Percentiles rank a stretch among this genome's conserved stretches.
Conservation (phyloP, 2,888 invertebrate genomes). For the Dicycla oo region DNA sequence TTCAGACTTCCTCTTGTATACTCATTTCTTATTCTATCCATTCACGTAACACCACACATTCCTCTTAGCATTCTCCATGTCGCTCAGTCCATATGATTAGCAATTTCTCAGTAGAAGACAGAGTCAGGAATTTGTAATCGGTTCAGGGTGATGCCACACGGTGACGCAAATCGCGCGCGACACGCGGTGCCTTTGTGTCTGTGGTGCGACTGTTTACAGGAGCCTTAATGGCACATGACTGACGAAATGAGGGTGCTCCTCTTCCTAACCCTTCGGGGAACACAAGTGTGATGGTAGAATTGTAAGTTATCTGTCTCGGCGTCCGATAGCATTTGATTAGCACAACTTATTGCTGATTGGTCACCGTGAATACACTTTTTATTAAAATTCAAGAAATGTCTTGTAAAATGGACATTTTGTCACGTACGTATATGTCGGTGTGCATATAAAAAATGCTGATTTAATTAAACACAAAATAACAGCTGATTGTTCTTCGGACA, state of each 20-base stretch:
- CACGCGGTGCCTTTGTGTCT: no score
- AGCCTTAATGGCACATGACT: no score
- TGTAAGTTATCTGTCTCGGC: neutral
- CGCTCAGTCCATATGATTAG: no score
- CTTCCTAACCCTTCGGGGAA: neutral
- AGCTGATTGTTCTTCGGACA: neutral
- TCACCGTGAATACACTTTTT: neutral
- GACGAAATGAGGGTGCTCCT: neutral
- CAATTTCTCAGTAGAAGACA: no score
- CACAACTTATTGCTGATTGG: neutral
- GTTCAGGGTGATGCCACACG: no score
- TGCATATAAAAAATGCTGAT: constrained; percentile 5
- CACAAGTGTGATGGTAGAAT: neutral
- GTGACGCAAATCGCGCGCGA: no score
- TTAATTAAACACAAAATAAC: neutral
- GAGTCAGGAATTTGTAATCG: no score
- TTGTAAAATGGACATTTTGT: constrained; percentile 20
- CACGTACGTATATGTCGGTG: neutral
- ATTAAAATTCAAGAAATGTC: constrained; percentile 24
- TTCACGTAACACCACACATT: no score
- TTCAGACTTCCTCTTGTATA: no score
- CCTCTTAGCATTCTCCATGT: no score
- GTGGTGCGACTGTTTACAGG: no score
- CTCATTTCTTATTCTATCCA: no score
- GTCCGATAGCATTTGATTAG: neutral